phyloP scores from a whole-genome alignment of 2,888 invertebrate species.

The Aphrophora alni region DNA sequence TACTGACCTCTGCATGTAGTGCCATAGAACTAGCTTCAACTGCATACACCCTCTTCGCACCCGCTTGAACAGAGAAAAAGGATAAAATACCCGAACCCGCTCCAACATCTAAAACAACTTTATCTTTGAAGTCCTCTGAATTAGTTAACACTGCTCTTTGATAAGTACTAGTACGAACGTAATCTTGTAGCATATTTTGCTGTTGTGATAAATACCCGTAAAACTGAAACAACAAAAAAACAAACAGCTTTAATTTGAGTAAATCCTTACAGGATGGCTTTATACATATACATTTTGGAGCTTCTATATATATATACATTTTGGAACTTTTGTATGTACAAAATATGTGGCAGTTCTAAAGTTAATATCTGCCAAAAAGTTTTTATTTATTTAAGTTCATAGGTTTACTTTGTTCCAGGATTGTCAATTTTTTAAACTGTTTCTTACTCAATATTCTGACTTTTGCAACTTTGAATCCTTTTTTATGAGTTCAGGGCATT shows the following conservation, averaged over 20 bases:
- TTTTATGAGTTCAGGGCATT: no score
- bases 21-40: slow-evolving; percentile 99
- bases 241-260: background rate
- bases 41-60: slow-evolving; percentile 95
- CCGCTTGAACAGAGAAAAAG: slow-evolving; percentile 98
- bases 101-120: slow-evolving; percentile 96
- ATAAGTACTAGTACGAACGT: slow-evolving; percentile 97
- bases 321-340: no score
- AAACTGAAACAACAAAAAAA: slow-evolving; percentile 68
- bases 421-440: no score
- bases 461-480: no score
- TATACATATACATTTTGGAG: no score
- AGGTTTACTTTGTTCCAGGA: no score
- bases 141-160: slow-evolving; percentile 96
- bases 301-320: no score
- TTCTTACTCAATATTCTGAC: no score
- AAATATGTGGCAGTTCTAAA: no score
- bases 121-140: slow-evolving; percentile 86
- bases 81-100: slow-evolving; percentile 98
- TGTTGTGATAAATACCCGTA: slow-evolving; percentile 99
- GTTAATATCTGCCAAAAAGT: no score
- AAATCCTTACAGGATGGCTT: background rate
- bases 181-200: slow-evolving; percentile 99
- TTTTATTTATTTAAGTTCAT: no score
- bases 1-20: slow-evolving; percentile 79